Percentiles rank a stretch among this genome's conserved stretches.
phyloP scores from a whole-genome alignment of 1,140 invertebrate genomes.

The Ceratina calcarata region DNA sequence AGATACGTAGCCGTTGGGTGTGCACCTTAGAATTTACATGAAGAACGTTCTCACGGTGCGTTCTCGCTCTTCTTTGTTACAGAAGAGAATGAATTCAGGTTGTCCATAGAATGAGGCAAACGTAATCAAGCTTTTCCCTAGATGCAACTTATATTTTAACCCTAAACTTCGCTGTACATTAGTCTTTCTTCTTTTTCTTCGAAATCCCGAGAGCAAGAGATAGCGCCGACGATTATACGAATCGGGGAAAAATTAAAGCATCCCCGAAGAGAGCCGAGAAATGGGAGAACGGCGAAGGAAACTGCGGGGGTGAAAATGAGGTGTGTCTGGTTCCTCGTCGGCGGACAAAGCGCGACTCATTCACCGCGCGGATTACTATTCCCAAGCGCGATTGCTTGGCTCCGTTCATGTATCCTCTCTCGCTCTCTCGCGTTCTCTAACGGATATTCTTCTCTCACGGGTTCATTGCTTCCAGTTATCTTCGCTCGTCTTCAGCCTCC shows the following conservation, averaged over 20 bases:
- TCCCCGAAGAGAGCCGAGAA: not conserved
- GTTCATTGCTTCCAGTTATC: slow-evolving; percentile 17
- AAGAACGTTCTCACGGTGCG: too few relatives aligned
- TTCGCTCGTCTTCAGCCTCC: not conserved
- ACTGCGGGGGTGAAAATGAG: slow-evolving; percentile 29
- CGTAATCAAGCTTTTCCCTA: too few relatives aligned
- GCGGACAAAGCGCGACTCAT: slow-evolving; percentile 55
- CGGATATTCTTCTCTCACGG: not conserved
- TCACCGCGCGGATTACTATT: slow-evolving; percentile 48
- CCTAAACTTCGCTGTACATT: too few relatives aligned
- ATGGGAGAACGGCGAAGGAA: not conserved
- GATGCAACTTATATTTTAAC: too few relatives aligned
- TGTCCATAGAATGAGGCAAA: too few relatives aligned
- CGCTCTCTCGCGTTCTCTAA: not conserved
- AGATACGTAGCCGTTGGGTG: not conserved
- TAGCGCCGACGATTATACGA: slow-evolving; percentile 14
- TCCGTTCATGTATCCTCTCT: slow-evolving; percentile 39
- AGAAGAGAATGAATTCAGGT: too few relatives aligned
- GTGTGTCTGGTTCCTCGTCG: slow-evolving; percentile 40
- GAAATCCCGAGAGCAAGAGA: not conserved
- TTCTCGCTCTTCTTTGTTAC: too few relatives aligned
- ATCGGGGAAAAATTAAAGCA: slow-evolving; percentile 47
- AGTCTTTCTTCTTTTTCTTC: not conserved
- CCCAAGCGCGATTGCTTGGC: slow-evolving; percentile 49
- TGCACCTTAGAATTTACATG: too few relatives aligned